Conservation (phyloP, 64 coral and sea anemone genomes). For the Pocillopora verrucosa region DNA sequence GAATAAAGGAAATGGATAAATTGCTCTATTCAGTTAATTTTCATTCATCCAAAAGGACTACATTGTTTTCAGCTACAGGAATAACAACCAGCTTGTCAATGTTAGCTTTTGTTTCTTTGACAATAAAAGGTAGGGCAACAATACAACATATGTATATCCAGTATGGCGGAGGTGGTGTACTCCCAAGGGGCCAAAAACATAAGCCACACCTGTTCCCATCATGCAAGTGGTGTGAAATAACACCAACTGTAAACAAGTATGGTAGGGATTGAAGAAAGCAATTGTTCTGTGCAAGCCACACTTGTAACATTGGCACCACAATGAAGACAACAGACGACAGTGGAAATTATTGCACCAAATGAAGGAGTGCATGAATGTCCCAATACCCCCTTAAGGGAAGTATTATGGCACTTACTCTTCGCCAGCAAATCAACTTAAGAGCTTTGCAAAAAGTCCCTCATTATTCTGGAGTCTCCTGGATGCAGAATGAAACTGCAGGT, state of each 20-base stretch:
- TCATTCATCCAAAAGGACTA: background rate
- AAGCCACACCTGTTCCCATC: constrained; percentile 79
- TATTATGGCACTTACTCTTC: no score
- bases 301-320: constrained; percentile 62
- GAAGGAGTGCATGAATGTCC: no score
- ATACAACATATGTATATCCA: constrained; percentile 76
- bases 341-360: no score
- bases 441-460: no score
- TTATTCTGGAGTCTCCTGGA: no score
- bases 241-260: constrained; percentile 71
- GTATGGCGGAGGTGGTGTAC: constrained; percentile 69
- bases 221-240: constrained; percentile 88
- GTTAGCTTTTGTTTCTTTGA: constrained; percentile 23
- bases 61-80: background rate
- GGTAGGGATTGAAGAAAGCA: constrained; percentile 52
- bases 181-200: constrained; percentile 93
- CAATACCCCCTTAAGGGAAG: no score
- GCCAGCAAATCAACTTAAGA: no score
- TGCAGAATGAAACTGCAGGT: no score
- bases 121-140: constrained; percentile 38
- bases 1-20: no score
- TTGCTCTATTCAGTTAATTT: no score
- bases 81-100: constrained; percentile 16
- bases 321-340: constrained; percentile 51
- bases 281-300: constrained; percentile 66